Base-by-base conservation (phyloP, 1,140 invertebrate genomes). In the Cherax destructor region DNA sequence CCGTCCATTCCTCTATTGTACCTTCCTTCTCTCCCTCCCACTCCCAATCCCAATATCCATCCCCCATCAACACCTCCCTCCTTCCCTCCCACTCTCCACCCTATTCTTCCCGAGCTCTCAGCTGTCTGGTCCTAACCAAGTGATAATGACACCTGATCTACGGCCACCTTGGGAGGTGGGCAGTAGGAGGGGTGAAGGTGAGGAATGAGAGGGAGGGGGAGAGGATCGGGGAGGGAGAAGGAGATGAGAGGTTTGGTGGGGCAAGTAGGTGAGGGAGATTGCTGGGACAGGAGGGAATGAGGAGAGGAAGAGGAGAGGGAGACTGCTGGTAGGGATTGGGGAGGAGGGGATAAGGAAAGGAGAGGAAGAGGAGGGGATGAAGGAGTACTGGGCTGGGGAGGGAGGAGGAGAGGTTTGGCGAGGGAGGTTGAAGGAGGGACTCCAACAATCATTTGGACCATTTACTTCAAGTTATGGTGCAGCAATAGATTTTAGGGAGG, bases 141-240 rank as follows among this genome's bases (percentile, higher is more conserved):
- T 69, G 61, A 69, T 69, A 69, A 69, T 69, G 61, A 69, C 52
- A 69, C 61, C 61, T 69, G 61, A 69, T 69, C 61, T 69, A 69
- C 61, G 61, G 16, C 61, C 61, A 21, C 61, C 16, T 5, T 9
- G 69, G 24, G 61, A 69, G 61, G 18, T 5, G 18, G 61, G 21
- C 0, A 65, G 6, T 18, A n/a, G 21, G 61, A 18, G 69, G 24
- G 5, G 24, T 21, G 24, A 30, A 7, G n/a, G 24, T 5, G 24
- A 21, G 24, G 69, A 30, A n/a, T 3, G 69, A 74, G 69, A 74
- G 69, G 7, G 65, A 69, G 18, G 21, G 65, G 1, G 18, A 21
- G 18, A 6, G 65, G 65, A 69, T 11, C 5, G 18, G 65, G 6
- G 21, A 21, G 13, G 65, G 18, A 5, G 21, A 18, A 18, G 65